Evolutionary conservation across 2,797 vertebrate species (phyloP), one percentile per base, ranked within the genome.

Genomic region (Limosa lapponica): DNA sequence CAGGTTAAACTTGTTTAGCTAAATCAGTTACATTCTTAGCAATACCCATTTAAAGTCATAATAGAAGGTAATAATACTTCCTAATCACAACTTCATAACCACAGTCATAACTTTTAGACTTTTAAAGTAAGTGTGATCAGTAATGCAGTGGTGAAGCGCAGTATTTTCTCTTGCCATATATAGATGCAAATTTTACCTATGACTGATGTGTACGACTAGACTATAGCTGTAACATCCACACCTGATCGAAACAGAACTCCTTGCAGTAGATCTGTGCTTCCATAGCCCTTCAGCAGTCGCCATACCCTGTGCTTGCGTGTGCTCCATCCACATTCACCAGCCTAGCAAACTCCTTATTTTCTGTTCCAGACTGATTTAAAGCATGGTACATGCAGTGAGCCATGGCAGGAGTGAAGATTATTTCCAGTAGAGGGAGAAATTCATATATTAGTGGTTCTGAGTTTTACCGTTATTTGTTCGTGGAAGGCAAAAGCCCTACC

Each of bases 121-220:
- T 65, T 72, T 18, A 34, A 73, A 82, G 19, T 39, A 70, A 32
- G 4, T 0, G 1, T 27, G 24, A 73, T 75, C 37, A 54, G 23
- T n/a, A 66, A 72, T 6, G 44, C 44, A 61, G 22, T 19, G 43
- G 36, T 43, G 51, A 75, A 69, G 23, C 1, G 4, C 39, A 43
- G 12, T 24, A 11, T 11, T 70, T 90, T 49, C 37, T 80, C 59
- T 58, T 2, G 5, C 11, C 8, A 19, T 25, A 20, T 7, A 24
- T 7, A 46, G 25, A 41, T 86, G 16, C 18, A 83, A 25, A n/a
- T 51, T 83, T 48, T 58, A 32, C 18, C n/a, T 44, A 6, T 2
- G 7, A 4, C 6, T 25, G 34, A 19, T 34, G 25, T 0, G 1
- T 24, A 6, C 2, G 25, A 67, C 36, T 39, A 20, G 32, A 58